These are phyloP conservation scores for Halictus quadricinctus DNA, from an alignment of 2,888 invertebrate species.

Conservation along the genomic window DNA sequence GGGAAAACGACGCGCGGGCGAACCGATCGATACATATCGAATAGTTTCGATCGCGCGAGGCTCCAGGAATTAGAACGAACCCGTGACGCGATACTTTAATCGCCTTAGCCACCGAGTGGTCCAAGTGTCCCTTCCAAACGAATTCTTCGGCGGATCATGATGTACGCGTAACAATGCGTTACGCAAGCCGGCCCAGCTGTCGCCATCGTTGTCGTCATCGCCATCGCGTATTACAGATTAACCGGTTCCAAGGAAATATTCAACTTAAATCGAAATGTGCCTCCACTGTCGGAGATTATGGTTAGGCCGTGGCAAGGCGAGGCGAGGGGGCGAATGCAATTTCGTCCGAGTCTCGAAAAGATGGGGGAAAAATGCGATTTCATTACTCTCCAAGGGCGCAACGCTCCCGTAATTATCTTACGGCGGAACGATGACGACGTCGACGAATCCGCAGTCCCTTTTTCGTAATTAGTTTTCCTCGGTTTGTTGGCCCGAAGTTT, in stretches of 20 bases:
- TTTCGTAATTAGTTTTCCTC: constrained; percentile 64
- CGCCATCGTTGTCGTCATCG: background rate
- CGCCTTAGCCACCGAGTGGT: constrained; percentile 12
- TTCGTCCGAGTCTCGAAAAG: constrained; percentile 34
- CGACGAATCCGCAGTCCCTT: constrained; percentile 48
- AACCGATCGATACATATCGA: background rate
- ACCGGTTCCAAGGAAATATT: background rate
- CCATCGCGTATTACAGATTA: background rate
- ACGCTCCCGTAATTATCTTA: constrained; percentile 62
- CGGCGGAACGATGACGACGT: constrained; percentile 48
- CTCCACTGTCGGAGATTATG: constrained; percentile 32
- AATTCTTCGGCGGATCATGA: constrained; percentile 25
- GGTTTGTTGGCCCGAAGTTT: constrained; percentile 45
- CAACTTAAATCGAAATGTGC: constrained; percentile 33
- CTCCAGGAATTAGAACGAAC: background rate
- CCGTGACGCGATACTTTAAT: background rate
- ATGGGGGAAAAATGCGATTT: constrained; percentile 41
- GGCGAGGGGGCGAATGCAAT: constrained; percentile 44
- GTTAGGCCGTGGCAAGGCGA: constrained; percentile 14
- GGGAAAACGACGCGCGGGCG: background rate
- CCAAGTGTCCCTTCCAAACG: constrained; percentile 12
- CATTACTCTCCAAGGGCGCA: constrained; percentile 50
- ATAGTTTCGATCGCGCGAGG: background rate
- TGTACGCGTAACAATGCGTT: background rate
- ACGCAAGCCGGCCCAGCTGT: constrained; percentile 22